phyloP scores from a whole-genome alignment of 1,140 invertebrate species.

The Drosophila kanapiae region DNA sequence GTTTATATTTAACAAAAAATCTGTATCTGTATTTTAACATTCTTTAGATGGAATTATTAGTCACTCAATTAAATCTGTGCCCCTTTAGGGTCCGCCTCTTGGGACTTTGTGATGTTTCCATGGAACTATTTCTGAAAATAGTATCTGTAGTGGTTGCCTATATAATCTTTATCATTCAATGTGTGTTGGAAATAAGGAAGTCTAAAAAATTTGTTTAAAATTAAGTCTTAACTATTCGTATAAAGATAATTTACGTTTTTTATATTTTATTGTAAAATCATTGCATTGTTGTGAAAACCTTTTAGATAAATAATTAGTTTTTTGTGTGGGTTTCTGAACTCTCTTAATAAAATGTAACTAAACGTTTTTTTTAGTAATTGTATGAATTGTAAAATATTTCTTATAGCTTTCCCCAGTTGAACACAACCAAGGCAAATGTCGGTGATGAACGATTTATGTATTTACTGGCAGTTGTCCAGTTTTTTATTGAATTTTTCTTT shows the following conservation, averaged over 20 bases:
- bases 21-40: background rate
- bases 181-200: background rate
- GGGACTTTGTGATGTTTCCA: conserved; percentile 6
- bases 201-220: too few species aligned
- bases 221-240: background rate
- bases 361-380: background rate
- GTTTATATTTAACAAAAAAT: background rate
- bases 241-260: too few species aligned
- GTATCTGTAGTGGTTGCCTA: background rate
- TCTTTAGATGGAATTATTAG: background rate
- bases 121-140: background rate
- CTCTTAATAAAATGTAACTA: background rate
- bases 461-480: conserved; percentile 27
- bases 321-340: too few species aligned
- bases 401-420: background rate
- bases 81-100: conserved; percentile 6
- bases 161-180: background rate
- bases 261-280: background rate
- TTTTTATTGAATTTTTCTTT: conserved; percentile 52
- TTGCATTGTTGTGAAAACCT: background rate
- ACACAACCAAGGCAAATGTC: too few species aligned
- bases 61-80: background rate
- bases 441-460: background rate
- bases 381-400: too few species aligned
- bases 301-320: too few species aligned